Evolutionary conservation across 2,888 invertebrate species (phyloP), one percentile per base, ranked within the genome.

Genomic region (Merodon equestris): DNA sequence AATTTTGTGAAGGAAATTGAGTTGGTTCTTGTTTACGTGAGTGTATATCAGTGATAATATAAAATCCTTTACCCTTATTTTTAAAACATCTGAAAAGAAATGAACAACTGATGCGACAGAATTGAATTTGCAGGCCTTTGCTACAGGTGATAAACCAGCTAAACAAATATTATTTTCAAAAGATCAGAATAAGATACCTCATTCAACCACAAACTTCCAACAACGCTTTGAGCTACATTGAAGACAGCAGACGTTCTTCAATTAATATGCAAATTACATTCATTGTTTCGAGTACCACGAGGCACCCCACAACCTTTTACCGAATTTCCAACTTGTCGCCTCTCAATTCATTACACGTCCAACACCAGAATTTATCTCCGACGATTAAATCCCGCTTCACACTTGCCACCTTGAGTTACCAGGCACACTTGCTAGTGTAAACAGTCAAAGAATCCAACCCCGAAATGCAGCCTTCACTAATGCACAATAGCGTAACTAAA

Each of bases 311-410:
- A 9, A 14, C 42, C 44, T 51, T 14, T 40, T 42, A 54, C 42
- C 53, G 48, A 53, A 36, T 27, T 47, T 58, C 48, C 63, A 9
- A 48, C 61, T 70, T 72, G 57, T 63, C 61, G 53, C 48, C 57
- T 53, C 42, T 12, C 40, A 13, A 36, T 61, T 47, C 51, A 44
- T 57, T 27, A 45, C 38, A 14, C 45, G 40, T 19, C 36, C 40
- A 38, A 15, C 12, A 44, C 4, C 34, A 45, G 9, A 67, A 73
- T 73, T 73, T 58, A 68, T 77, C 42, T 42, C 10, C 53, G 57
- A 63, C 73, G 67, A 58, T 48, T 63, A 40, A 77, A 73, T 77
- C 67, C 73, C 53, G 56, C n/a, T 40, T 45, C 34, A 17, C 76
- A 72, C 50, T 60, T 66, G 58, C 40, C 48, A 44, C 48, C 40